phyloP scores from a whole-genome alignment of 2,113 vertebrate genomes.

The Sardina pilchardus region DNA sequence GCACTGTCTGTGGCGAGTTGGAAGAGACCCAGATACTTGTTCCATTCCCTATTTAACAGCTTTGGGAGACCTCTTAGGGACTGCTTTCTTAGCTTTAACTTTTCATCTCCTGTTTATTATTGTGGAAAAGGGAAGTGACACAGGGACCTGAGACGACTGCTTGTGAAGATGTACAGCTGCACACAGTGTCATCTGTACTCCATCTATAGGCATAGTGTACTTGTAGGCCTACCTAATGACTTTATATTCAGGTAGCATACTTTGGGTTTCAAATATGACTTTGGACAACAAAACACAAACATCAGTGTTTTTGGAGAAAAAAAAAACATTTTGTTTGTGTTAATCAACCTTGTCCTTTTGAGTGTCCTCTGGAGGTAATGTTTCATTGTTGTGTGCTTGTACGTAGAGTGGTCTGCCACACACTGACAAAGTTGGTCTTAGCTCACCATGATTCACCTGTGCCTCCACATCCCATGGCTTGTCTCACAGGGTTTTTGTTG shows the following conservation, averaged over 20 bases:
- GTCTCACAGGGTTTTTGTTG: too few relatives aligned
- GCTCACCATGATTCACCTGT: too few relatives aligned
- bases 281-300: too few relatives aligned
- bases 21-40: conserved; percentile 87
- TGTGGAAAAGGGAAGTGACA: conserved; percentile 2
- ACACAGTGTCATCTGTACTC: neutral
- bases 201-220: neutral
- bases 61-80: conserved; percentile 88
- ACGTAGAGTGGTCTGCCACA: neutral
- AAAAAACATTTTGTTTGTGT: neutral
- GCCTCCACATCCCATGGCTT: too few relatives aligned
- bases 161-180: neutral
- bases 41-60: conserved; percentile 97
- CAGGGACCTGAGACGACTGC: neutral
- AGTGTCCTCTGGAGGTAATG: neutral
- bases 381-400: neutral
- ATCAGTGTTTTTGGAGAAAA: neutral
- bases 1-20: conserved; percentile 80
- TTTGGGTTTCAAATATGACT: neutral
- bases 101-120: conserved; percentile 70
- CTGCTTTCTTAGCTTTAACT: conserved; percentile 80
- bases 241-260: neutral
- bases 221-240: neutral
- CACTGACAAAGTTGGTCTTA: too few relatives aligned
- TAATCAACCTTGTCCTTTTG: neutral